Evolutionary conservation across 2,888 invertebrate species (phyloP).

Genomic region (Coremacera marginata): DNA sequence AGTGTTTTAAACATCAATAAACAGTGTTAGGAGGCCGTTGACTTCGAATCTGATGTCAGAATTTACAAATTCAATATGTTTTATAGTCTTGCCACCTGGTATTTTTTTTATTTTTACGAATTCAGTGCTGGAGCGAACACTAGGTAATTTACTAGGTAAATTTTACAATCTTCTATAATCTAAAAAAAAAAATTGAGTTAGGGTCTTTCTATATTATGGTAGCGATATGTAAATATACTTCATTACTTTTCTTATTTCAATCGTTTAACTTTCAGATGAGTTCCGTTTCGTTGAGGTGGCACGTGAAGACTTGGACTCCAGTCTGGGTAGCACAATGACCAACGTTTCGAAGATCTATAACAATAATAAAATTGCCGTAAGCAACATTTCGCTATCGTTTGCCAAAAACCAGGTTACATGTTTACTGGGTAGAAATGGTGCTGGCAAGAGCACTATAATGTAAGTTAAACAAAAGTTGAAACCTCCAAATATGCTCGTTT

Average conservation of each 20-base stretch:
- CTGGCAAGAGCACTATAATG: slow-evolving; percentile 94
- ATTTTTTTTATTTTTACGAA: too few relatives aligned
- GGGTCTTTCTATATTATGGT: too few relatives aligned
- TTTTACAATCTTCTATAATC: too few relatives aligned
- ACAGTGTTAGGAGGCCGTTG: too few relatives aligned
- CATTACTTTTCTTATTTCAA: not conserved
- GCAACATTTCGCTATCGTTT: slow-evolving; percentile 82
- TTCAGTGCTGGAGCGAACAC: too few relatives aligned
- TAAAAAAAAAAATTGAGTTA: too few relatives aligned
- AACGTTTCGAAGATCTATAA: slow-evolving; percentile 80
- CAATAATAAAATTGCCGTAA: slow-evolving; percentile 76
- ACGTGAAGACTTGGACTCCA: slow-evolving; percentile 64
- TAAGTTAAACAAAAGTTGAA: slow-evolving; percentile 70
- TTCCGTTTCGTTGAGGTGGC: slow-evolving; percentile 64
- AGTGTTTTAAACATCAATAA: too few relatives aligned
- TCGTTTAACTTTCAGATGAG: slow-evolving; percentile 55
- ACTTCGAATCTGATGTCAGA: too few relatives aligned
- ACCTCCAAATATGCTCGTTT: not conserved
- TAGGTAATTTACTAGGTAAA: too few relatives aligned
- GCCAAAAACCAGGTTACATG: slow-evolving; percentile 88
- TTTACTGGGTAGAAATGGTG: slow-evolving; percentile 89
- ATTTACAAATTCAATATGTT: too few relatives aligned
- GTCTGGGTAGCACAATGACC: slow-evolving; percentile 81
- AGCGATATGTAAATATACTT: too few relatives aligned
- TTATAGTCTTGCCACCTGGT: too few relatives aligned